phyloP scores from a whole-genome alignment of 2,797 vertebrate species.

The Scarus forsteni region DNA sequence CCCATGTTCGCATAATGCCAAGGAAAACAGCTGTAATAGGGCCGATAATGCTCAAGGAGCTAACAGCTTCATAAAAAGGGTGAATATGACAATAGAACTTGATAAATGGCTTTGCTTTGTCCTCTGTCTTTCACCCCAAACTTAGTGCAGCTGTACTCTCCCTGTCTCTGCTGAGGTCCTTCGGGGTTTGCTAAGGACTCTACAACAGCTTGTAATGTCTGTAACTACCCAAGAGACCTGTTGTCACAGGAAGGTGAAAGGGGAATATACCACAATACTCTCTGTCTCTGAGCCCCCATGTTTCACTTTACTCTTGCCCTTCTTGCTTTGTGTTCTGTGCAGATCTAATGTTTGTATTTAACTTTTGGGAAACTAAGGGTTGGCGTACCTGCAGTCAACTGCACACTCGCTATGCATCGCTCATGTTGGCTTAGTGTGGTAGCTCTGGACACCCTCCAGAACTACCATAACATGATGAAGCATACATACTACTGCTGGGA shows the following conservation, averaged over 20 bases:
- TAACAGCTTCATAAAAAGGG: constrained; percentile 38
- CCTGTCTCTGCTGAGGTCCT: constrained; percentile 14
- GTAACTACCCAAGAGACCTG: constrained; percentile 24
- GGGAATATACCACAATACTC: constrained; percentile 1
- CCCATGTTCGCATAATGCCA: neutral
- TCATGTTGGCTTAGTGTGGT: too few species aligned
- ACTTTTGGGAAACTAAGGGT: too few species aligned
- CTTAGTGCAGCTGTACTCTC: constrained; percentile 4
- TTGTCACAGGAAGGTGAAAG: constrained; percentile 35
- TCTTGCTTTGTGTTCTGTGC: constrained; percentile 9
- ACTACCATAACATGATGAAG: too few species aligned
- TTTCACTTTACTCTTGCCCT: constrained; percentile 21
- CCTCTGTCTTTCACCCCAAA: constrained; percentile 28
- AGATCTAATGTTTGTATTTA: too few species aligned
- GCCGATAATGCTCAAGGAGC: constrained; percentile 35
- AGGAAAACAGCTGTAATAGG: constrained; percentile 22
- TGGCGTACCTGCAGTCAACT: too few species aligned
- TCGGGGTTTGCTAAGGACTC: neutral
- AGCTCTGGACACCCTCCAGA: too few species aligned
- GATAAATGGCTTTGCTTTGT: constrained; percentile 24
- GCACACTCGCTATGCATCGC: too few species aligned
- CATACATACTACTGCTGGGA: too few species aligned
- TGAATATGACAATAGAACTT: constrained; percentile 46
- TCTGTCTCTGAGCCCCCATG: constrained; percentile 5
- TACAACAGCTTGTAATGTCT: constrained; percentile 35